Percentiles rank a stretch among this genome's conserved stretches.
Conservation (phyloP, 2,113 vertebrate species). For the Oreochromis spilurus region DNA sequence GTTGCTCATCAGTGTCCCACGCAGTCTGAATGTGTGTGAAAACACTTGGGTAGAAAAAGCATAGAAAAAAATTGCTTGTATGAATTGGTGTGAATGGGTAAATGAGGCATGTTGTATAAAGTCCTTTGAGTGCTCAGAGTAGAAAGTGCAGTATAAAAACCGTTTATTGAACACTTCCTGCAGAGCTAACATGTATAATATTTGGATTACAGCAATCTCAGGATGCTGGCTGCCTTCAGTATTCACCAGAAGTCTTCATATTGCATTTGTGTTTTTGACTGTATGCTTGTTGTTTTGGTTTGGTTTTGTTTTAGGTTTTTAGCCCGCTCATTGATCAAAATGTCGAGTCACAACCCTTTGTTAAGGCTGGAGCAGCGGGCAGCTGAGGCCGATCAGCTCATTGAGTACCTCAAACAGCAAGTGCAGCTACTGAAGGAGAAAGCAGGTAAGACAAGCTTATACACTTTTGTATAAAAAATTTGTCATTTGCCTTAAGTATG, state of each 20-base stretch:
- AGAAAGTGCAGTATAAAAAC: background rate
- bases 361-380: constrained; percentile 90
- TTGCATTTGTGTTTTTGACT: background rate
- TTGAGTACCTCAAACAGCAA: constrained; percentile 94
- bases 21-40: background rate
- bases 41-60: background rate
- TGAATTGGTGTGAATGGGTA: background rate
- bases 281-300: background rate
- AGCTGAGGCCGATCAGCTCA: constrained; percentile 91
- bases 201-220: background rate
- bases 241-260: background rate
- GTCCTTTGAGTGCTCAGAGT: background rate
- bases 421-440: constrained; percentile 95
- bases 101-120: background rate
- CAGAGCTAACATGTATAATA: background rate
- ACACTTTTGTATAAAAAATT: background rate
- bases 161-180: background rate
- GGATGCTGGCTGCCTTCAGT: background rate
- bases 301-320: constrained; percentile 76
- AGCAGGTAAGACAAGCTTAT: constrained; percentile 79
- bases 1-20: background rate
- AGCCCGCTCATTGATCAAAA: constrained; percentile 78
- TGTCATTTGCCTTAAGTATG: background rate
- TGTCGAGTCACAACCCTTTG: constrained; percentile 84
- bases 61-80: background rate